Evolutionary conservation across 2,888 invertebrate species (phyloP), one percentile per base, ranked within the genome.

Genomic region (Lepidochrysops patricia): DNA sequence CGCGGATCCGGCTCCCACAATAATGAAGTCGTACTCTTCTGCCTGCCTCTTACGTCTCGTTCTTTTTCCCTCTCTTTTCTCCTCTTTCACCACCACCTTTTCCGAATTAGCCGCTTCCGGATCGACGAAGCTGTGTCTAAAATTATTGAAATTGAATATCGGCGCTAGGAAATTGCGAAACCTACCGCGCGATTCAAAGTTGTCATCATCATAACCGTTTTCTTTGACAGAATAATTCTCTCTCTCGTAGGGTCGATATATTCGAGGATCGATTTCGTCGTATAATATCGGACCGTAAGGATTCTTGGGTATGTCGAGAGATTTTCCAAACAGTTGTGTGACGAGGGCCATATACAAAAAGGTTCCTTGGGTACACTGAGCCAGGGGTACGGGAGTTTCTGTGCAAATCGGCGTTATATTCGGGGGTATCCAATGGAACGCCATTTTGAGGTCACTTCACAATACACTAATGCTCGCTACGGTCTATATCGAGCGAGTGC

Each of bases 1-100:
- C 0, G 93, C 93, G 4, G 92, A 93, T 0, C 93, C 93, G 0
- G 91, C 93, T 15, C 93, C 93, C 35, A 93, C 90, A 57, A 92
- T 80, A 60, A 92, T 91, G 66, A 92, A 94, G 68, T 92, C 93
- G 70, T 80, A 92, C 50, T 87, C 82, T 65, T 87, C 82, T 4
- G 67, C 63, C 1, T 75, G 72, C 32, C 62, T 62, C 25, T 82
- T 79, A 63, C 72, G 82, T 48, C 64, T 76, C 48, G 79, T 73
- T 2, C 63, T 76, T 50, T 79, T 74, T 1, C 58, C 54, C 13
- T 34, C 26, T 29, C 67, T 67, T 35, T 62, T 68, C 26, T 67
- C 67, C 48, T 70, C 69, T 60, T 72, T 69, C 2, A 62, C 64
- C 34, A 63, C 62, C 4, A 72, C 68, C 56, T 68, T 74, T 29